Conservation (phyloP, 2,888 invertebrate species). For the Folsomia manolachei region DNA sequence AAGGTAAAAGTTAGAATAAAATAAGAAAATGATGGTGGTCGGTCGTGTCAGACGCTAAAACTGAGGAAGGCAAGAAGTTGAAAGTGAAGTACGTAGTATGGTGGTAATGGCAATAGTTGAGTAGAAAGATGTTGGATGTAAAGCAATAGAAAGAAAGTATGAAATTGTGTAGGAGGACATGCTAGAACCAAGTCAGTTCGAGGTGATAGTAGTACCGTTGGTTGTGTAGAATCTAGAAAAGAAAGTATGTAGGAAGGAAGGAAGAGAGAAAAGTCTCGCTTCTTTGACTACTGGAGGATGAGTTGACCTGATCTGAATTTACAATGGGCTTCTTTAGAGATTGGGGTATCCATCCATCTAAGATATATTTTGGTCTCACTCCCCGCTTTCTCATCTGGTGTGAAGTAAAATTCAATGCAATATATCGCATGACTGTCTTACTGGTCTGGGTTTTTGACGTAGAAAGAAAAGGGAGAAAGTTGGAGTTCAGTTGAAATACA, state of each 20-base stretch:
- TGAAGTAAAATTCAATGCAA: too few relatives aligned
- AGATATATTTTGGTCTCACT: not conserved
- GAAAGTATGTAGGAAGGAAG: conserved; percentile 4
- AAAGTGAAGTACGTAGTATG: conserved; percentile 2
- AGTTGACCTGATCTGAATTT: conserved; percentile 50
- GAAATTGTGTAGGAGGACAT: conserved; percentile 16
- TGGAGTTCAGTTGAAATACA: too few relatives aligned
- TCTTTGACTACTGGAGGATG: conserved; percentile 27
- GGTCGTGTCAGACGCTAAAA: not conserved
- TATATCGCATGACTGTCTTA: too few relatives aligned
- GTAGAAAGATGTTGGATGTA: conserved; percentile 14
- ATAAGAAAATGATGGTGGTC: not conserved
- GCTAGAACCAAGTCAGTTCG: conserved; percentile 9
- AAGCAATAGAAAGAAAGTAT: conserved; percentile 18
- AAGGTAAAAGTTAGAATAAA: not conserved
- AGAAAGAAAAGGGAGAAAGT: not conserved
- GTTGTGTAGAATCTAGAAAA: not conserved
- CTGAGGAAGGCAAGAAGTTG: not conserved
- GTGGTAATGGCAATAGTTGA: too few relatives aligned
- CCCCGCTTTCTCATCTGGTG: not conserved
- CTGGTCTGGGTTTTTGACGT: not conserved
- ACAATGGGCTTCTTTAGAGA: conserved; percentile 29
- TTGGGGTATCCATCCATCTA: not conserved
- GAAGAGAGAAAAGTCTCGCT: conserved; percentile 7
- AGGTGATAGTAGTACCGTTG: not conserved